A percentile compares a stretch with the other conserved stretches of the same genome.
Evolutionary conservation across 1,140 invertebrate genomes (phyloP).

Genomic region (Metaphire vulgaris): DNA sequence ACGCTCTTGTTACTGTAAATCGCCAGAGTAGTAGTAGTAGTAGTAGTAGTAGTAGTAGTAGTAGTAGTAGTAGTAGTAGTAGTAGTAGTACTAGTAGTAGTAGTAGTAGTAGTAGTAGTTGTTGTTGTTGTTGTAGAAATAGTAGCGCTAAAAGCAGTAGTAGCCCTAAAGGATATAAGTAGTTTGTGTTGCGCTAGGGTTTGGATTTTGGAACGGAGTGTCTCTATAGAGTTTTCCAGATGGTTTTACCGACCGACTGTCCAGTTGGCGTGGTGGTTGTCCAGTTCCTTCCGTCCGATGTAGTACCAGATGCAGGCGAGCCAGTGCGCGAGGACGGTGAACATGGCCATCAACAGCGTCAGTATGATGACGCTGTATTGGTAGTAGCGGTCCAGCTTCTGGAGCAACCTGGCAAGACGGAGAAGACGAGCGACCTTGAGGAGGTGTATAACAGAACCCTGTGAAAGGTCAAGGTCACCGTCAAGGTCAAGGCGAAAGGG

Average conservation of each 20-base stretch:
- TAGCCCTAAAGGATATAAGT: not conserved
- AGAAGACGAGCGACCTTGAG: constrained; percentile 32
- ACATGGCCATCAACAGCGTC: constrained; percentile 34
- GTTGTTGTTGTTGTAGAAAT: not conserved
- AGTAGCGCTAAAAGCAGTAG: not conserved
- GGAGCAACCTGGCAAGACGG: constrained; percentile 29
- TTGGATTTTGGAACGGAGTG: not conserved
- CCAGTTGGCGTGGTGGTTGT: constrained; percentile 21
- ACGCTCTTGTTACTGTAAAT: not conserved
- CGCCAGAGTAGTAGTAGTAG: not conserved
- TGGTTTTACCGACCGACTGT: constrained; percentile 26
- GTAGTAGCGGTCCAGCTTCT: constrained; percentile 33
- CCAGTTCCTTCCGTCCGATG: constrained; percentile 34
- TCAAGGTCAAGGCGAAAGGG: too few species aligned
- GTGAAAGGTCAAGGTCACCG: not conserved
- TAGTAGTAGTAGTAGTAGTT: constrained; percentile 3
- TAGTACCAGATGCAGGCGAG: constrained; percentile 34
- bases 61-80: constrained; percentile 4
- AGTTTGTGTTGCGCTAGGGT: not conserved
- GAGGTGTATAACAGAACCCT: constrained; percentile 24
- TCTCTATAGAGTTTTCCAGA: not conserved
- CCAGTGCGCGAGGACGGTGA: constrained; percentile 33
- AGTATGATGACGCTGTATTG: constrained; percentile 31
- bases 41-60: constrained; percentile 5
- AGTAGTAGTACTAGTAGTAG: constrained; percentile 6